A percentile compares a stretch with the other conserved stretches of the same genome.
Evolutionary conservation across 2,113 vertebrate species (phyloP).

Genomic region (Gnathonemus echidnorhynchus): DNA sequence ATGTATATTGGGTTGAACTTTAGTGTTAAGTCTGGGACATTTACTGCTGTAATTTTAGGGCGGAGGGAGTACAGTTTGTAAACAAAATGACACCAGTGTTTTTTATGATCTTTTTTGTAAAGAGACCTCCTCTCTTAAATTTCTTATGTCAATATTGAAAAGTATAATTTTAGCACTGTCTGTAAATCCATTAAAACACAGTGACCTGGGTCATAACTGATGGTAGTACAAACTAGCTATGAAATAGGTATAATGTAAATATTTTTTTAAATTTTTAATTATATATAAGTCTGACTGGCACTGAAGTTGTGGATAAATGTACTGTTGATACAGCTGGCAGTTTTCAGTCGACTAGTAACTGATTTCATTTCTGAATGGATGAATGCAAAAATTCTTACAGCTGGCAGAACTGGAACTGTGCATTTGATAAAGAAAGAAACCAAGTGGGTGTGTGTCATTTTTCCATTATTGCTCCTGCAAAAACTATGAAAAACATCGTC

Average conservation of each 20-base stretch:
- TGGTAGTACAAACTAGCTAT: background rate
- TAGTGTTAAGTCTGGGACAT: background rate
- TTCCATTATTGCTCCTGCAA: background rate
- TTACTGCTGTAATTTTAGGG: background rate
- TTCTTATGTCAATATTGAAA: background rate
- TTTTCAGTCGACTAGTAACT: background rate
- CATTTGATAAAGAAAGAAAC: background rate
- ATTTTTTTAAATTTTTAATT: background rate
- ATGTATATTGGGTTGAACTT: background rate
- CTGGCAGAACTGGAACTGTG: background rate
- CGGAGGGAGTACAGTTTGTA: background rate
- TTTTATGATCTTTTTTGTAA: background rate
- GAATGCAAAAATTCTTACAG: background rate
- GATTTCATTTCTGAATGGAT: background rate
- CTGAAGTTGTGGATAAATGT: background rate
- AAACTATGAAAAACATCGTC: background rate
- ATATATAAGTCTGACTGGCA: background rate
- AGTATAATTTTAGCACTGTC: background rate
- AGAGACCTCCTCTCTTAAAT: background rate
- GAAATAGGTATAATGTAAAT: background rate
- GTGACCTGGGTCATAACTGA: background rate
- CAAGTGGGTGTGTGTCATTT: background rate
- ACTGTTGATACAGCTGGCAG: background rate
- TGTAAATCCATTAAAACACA: background rate
- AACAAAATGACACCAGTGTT: background rate